Evolutionary conservation across 1,140 invertebrate species (phyloP).

Genomic region (Bacillus rossius): DNA sequence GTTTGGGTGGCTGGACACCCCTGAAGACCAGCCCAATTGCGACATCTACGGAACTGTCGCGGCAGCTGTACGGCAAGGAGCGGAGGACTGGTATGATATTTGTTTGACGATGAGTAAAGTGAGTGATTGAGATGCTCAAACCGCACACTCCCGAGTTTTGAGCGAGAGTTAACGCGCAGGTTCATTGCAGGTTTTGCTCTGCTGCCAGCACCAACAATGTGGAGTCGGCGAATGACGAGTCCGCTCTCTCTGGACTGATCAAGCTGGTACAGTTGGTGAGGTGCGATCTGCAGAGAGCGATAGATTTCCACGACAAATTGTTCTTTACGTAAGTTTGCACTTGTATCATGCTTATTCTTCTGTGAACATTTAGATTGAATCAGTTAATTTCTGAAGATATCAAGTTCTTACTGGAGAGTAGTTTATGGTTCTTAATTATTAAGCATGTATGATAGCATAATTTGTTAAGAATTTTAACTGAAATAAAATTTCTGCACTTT

Average conservation of each 20-base stretch:
- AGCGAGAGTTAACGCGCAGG: no score
- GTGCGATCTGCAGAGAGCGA: slow-evolving; percentile 71
- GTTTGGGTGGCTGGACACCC: slow-evolving; percentile 56
- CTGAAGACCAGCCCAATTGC: slow-evolving; percentile 43
- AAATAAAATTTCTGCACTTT: slow-evolving; percentile 10
- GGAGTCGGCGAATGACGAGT: not conserved
- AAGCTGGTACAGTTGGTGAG: slow-evolving; percentile 76
- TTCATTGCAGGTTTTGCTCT: no score
- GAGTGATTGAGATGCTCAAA: not conserved
- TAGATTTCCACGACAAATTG: slow-evolving; percentile 74
- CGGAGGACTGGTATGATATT: slow-evolving; percentile 56
- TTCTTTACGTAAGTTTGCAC: slow-evolving; percentile 56
- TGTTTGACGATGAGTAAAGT: not conserved
- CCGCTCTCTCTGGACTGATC: slow-evolving; percentile 62
- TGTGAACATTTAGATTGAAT: no score
- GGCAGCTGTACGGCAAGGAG: slow-evolving; percentile 63
- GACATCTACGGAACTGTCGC: slow-evolving; percentile 55
- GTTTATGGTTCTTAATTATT: no score
- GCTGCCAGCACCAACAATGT: no score
- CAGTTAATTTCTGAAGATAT: no score
- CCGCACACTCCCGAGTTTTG: no score
- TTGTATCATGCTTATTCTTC: no score
- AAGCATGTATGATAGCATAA: no score
- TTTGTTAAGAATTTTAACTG: no score
- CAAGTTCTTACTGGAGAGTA: no score